Evolutionary conservation across 1,140 invertebrate species (phyloP), one percentile per base, ranked within the genome.

Genomic region (Cataglyphis hispanica): DNA sequence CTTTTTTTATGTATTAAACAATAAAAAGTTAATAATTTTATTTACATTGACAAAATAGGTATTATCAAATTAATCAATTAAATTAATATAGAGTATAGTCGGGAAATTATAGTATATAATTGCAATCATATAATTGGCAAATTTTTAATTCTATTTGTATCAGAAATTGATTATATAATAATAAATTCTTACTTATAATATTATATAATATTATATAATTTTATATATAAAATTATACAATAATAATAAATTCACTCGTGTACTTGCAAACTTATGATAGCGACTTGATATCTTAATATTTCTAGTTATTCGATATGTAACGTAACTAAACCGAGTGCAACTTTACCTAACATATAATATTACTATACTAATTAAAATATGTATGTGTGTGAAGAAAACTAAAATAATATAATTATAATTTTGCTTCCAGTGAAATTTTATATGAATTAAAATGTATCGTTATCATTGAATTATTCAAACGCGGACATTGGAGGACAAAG

Each of bases 381-480:
- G 31, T 31, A 0, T 31, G 31, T 31, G 2, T 31, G 31, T 31
- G 31, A 31, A 31, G 2, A 3, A 31, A 31, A 31, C 4, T 50
- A 50, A 53, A 56, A 56, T 40, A 7, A n/a, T n/a, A n/a, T n/a
- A n/a, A n/a, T n/a, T 67, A 34, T 56, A 56, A 80, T 56, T 80
- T 56, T 67, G 69, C n/a, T 67, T 66, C n/a, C 16, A 37, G 1
- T 69, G 3, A 10, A 56, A 56, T 80, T 80, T 31, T n/a, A 34
- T 37, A 5, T 40, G 2, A 56, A 67, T 56, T 69, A 80, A 80
- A 80, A 56, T 67, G 16, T 34, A 69, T 7, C 63, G 25, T 69
- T 69, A 56, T 13, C 61, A 67, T 1, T 56, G 4, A 56, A 67
- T 78, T 78, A 78, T 64, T 76, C 56, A 77, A 76, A 10, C 7